Base-by-base conservation (phyloP, 2,113 vertebrate species). In the Heterochromis multidens region DNA sequence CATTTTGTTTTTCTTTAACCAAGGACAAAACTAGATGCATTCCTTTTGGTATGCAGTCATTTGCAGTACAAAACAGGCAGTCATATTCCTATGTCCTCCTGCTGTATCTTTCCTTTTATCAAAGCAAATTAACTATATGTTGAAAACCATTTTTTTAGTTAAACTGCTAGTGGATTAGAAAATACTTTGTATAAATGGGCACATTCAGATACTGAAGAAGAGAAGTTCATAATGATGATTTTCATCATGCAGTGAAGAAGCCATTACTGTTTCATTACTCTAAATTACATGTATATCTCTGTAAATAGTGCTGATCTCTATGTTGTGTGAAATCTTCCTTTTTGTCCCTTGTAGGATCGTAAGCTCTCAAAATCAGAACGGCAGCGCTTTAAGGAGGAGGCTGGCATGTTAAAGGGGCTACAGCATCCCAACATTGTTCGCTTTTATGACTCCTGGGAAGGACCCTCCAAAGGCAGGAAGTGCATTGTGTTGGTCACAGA, bases 391-490 rank as follows among this genome's bases (percentile, higher is more conserved):
- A 99, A 99, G 94, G 98, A 99, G 91, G 98, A 99, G 93, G 98
- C 98, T 21, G 98, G 97, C 76, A 99, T 99, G 98, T 92, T 99
- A 87, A 99, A 99, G 87, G 98, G 98, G 49, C 97, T 99, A 89
- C 98, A 99, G 91, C 98, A 99, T 95, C 98, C 98, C 86, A 99
- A 99, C 94, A 99, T 99, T 93, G 98, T 99, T 89, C 97, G 98
- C 80, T 99, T 99, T 95, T 99, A 99, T 79, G 98, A 99, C 95
- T 99, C 98, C 81, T 99, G 98, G 98, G 98, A 99, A 94, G 97
- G 97, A 78, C 98, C 98, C 17, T 97, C 97, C 87, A 99, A 99
- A 95, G 98, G 98, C 89, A 99, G 97, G 94, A 99, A 99, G 91
- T 99, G 97, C 89, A 99, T 99, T 93, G 98, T 99, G 83, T 96